Conservation (phyloP, 2,888 invertebrate species). For the Leptinotarsa peninsularis region DNA sequence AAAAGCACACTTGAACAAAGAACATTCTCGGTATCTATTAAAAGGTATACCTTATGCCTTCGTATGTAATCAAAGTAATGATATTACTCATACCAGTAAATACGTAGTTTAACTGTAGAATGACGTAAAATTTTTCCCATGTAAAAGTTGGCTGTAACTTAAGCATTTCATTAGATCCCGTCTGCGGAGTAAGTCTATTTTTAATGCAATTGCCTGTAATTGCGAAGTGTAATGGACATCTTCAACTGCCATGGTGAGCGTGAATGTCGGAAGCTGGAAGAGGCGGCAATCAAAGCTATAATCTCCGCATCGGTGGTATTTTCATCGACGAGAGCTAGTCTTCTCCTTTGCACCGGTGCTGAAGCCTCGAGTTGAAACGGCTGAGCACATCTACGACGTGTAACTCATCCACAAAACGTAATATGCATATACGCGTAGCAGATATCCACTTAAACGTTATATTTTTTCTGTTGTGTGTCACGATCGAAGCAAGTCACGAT, state of each 20-base stretch:
- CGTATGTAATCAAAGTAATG: constrained; percentile 41
- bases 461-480: constrained; percentile 61
- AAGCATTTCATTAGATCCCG: constrained; percentile 51
- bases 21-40: constrained; percentile 21
- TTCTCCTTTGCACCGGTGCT: constrained; percentile 39
- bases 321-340: constrained; percentile 47
- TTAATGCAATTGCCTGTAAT: constrained; percentile 56
- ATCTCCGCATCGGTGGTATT: constrained; percentile 50
- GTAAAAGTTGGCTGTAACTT: constrained; percentile 47
- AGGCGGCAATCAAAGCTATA: constrained; percentile 58
- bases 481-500: constrained; percentile 64
- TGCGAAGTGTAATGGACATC: constrained; percentile 59
- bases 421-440: constrained; percentile 61
- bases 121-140: constrained; percentile 45
- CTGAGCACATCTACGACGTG: constrained; percentile 41
- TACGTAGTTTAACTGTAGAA: constrained; percentile 42
- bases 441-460: constrained; percentile 61
- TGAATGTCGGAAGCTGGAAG: constrained; percentile 62
- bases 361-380: constrained; percentile 41
- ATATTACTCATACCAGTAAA: constrained; percentile 38
- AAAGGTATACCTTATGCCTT: constrained; percentile 34
- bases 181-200: constrained; percentile 54
- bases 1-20: constrained; percentile 30
- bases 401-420: constrained; percentile 50
- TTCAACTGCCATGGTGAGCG: constrained; percentile 58